Evolutionary conservation across 2,113 vertebrate genomes (phyloP).

Genomic region (Callaeas wilsoni): DNA sequence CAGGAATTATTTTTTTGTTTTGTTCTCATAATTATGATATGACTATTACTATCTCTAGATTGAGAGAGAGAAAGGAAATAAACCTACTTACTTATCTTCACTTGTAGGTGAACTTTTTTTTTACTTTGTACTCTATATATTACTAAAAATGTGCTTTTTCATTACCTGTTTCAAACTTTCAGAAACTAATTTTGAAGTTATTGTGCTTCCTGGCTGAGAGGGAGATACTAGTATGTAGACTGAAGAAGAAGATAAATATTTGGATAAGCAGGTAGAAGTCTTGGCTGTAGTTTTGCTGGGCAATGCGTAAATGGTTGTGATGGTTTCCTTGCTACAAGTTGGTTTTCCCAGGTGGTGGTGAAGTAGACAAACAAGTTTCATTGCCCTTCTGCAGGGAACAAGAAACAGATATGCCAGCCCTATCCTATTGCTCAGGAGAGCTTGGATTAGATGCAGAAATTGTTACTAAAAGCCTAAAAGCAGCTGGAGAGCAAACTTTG

Average conservation of each 20-base stretch:
- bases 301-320: accelerated
- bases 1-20: neutral
- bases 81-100: neutral
- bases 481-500: neutral
- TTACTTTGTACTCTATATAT: neutral
- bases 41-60: neutral
- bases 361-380: neutral
- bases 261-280: neutral
- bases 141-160: neutral
- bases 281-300: neutral
- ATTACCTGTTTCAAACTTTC: neutral
- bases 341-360: neutral
- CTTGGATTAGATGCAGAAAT: neutral
- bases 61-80: neutral
- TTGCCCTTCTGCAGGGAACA: neutral
- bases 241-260: neutral
- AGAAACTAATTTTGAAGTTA: neutral
- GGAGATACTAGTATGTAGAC: neutral
- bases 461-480: neutral
- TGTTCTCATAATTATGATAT: neutral
- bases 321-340: neutral
- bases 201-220: neutral
- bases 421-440: neutral
- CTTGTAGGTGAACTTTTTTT: neutral
- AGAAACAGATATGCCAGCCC: neutral